These are phyloP conservation scores for Channa maculata DNA, from an alignment of 2,113 vertebrate genomes.

Conservation along the genomic window DNA sequence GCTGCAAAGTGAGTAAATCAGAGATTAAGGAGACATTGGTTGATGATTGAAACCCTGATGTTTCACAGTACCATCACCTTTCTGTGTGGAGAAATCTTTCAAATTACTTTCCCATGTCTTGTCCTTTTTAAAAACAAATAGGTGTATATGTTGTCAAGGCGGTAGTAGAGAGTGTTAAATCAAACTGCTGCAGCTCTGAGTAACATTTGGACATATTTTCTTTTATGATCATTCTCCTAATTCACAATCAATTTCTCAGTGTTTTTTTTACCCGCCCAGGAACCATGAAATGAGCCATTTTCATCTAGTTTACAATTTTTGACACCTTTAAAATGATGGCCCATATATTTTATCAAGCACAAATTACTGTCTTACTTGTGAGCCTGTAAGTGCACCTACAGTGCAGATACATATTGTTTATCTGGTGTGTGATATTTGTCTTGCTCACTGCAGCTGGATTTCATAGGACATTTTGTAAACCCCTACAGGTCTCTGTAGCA, in stretches of 20 bases:
- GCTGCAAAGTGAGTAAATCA: neutral
- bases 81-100: neutral
- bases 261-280: slow-evolving; percentile 10
- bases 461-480: slow-evolving; percentile 42
- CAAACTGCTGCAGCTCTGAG: neutral
- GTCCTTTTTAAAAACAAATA: neutral
- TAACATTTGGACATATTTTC: slow-evolving; percentile 19
- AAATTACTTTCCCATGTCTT: neutral
- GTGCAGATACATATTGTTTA: slow-evolving; percentile 15
- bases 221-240: slow-evolving; percentile 12
- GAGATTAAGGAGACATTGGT: neutral
- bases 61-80: neutral
- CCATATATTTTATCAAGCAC: neutral
- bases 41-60: neutral
- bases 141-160: neutral
- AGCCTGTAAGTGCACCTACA: slow-evolving; percentile 33
- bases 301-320: slow-evolving; percentile 15
- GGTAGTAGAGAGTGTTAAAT: neutral
- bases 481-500: slow-evolving; percentile 27
- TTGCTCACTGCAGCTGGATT: slow-evolving; percentile 37
- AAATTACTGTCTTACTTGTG: neutral
- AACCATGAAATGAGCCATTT: slow-evolving; percentile 15
- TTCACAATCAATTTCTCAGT: slow-evolving; percentile 27
- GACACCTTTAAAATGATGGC: slow-evolving; percentile 31
- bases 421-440: slow-evolving; percentile 20